Evolutionary conservation across 2,888 invertebrate genomes (phyloP), one percentile per base, ranked within the genome.

Genomic region (Sphaerophoria rueppellii): DNA sequence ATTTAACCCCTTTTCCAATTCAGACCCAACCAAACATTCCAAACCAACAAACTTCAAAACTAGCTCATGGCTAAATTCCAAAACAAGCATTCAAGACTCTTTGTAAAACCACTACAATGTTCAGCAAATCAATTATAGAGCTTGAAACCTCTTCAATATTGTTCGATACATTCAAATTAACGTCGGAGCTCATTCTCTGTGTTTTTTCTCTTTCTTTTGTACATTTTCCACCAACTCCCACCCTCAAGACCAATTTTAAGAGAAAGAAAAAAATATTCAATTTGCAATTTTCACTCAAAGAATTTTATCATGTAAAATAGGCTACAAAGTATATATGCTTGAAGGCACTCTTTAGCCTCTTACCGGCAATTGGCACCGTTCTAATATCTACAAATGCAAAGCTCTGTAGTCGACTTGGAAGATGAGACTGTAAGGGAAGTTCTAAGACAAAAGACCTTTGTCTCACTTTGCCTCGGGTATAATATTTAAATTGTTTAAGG

Each of bases 331-430:
- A 63, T 63, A n/a, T 24, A 24, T 24, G 46, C 50, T 65, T n/a
- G 11, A 50, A 50, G 65, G 16, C 16, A 37, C 35, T 50, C 50
- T 48, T 48, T 37, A 37, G 16, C 32, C 50, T 50, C 37, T 50
- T 65, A 65, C 57, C 16, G 65, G 50, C 37, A 65, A 50, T 65
- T 65, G 65, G 50, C 35, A 50, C 63, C 48, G 34, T 63, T 50
- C 50, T 50, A 48, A 35, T 65, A 48, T 50, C 35, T 32, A 6
- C 9, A 57, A 11, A 4, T 11, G 9, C 40, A 40, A 43, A 12
- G 43, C 12, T 7, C 6, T 40, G 9, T 40, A 40, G 40, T 9
- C 9, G 50, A 50, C 16, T 34, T 35, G 14, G 14, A 24, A 9
- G 46, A 16, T 43, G 50, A 32, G 34, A 32, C 35, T 48, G n/a